Percentiles rank a stretch among this genome's conserved stretches.
Conservation (phyloP, 2,888 invertebrate genomes). For the Drosophila meridionalis region DNA sequence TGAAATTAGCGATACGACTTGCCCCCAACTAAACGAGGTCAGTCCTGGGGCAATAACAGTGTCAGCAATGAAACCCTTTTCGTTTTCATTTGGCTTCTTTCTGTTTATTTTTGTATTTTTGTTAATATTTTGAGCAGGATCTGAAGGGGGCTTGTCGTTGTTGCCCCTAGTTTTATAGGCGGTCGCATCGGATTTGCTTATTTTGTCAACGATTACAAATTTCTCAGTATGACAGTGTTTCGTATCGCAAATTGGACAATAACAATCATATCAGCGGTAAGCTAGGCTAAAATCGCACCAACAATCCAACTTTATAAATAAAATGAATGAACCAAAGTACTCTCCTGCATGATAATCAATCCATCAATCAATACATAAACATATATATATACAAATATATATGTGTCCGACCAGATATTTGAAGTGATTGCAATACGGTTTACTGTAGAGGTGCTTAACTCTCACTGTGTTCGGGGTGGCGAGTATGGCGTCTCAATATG, state of each 20-base stretch:
- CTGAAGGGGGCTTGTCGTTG: conserved; percentile 1
- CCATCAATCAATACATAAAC: not conserved
- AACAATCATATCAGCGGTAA: conserved; percentile 54
- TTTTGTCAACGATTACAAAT: conserved; percentile 54
- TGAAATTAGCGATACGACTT: conserved; percentile 72
- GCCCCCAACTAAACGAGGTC: conserved; percentile 50
- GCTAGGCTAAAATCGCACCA: not conserved
- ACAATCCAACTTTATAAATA: not conserved
- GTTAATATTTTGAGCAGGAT: not conserved
- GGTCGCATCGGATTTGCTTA: conserved; percentile 47
- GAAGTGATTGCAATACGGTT: conserved; percentile 49
- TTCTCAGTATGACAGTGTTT: conserved; percentile 54
- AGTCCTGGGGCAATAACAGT: conserved; percentile 40
- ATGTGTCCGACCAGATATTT: conserved; percentile 30
- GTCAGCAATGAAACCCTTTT: conserved; percentile 55
- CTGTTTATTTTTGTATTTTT: conserved; percentile 9
- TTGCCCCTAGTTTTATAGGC: not conserved
- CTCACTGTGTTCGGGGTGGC: conserved; percentile 54
- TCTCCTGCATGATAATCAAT: not conserved
- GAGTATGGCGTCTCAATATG: conserved; percentile 56
- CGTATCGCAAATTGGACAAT: conserved; percentile 58
- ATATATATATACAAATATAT: not conserved
- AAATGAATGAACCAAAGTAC: not conserved
- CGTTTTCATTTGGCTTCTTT: not conserved
- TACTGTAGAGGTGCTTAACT: conserved; percentile 26